Evolutionary conservation across 2,888 invertebrate species (phyloP).

Genomic region (Drosophila neotestacea): DNA sequence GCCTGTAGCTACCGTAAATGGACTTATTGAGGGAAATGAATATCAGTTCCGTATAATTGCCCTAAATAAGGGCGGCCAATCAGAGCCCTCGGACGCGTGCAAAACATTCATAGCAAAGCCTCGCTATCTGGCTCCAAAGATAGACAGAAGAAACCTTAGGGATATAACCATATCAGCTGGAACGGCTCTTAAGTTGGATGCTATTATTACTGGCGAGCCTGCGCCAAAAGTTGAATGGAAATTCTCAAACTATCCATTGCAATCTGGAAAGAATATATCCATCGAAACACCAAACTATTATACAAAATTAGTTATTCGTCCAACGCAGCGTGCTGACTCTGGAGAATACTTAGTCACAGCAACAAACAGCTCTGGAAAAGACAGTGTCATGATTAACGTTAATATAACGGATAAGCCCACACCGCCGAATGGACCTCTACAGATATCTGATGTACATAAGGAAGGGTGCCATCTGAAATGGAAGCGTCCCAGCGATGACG

Average conservation of each 20-base stretch:
- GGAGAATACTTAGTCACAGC: conserved; percentile 95
- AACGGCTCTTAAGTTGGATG: conserved; percentile 96
- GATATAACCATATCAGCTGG: conserved; percentile 97
- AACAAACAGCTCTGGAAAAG: conserved; percentile 94
- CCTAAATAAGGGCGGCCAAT: conserved; percentile 97
- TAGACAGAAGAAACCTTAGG: conserved; percentile 95
- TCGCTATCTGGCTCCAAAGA: conserved; percentile 96
- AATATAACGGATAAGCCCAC: conserved; percentile 94
- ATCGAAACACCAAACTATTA: conserved; percentile 95
- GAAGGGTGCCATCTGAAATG: conserved; percentile 97
- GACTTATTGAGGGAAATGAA: conserved; percentile 97
- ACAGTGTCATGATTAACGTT: conserved; percentile 92
- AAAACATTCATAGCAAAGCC: conserved; percentile 95
- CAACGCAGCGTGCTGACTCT: conserved; percentile 92
- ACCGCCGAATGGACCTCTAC: conserved; percentile 95
- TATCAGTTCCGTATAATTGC: conserved; percentile 98
- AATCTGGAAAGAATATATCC: conserved; percentile 89
- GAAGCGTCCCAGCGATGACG: conserved; percentile 98
- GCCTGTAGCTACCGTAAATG: conserved; percentile 93
- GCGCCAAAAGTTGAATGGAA: conserved; percentile 97
- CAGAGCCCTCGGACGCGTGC: conserved; percentile 95
- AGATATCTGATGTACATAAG: conserved; percentile 94
- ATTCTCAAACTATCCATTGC: conserved; percentile 92
- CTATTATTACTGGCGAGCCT: conserved; percentile 97
- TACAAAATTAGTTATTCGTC: conserved; percentile 93